These are phyloP conservation scores for Rhinichthys klamathensis DNA, from an alignment of 2,113 vertebrate genomes.

Conservation along the genomic window DNA sequence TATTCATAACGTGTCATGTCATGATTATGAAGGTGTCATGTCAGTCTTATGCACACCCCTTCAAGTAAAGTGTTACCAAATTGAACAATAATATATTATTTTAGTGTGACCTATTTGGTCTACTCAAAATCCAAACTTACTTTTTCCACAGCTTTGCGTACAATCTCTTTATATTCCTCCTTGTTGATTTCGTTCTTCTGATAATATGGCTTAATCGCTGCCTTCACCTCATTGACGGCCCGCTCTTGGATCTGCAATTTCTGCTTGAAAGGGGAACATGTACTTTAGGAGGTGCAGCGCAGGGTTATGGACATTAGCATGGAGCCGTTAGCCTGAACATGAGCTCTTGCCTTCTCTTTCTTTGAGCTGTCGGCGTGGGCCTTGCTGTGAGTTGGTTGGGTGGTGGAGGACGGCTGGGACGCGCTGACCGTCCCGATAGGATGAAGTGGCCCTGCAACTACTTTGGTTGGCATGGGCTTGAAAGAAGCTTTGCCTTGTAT, in stretches of 20 bases:
- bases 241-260: conserved; percentile 94
- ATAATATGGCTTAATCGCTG: conserved; percentile 95
- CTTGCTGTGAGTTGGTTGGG: conserved; percentile 79
- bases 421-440: conserved; percentile 75
- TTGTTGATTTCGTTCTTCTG: conserved; percentile 98
- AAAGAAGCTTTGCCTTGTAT: conserved; percentile 77
- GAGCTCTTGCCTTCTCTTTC: conserved; percentile 89
- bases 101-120: no score
- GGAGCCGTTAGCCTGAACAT: no score
- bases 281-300: neutral
- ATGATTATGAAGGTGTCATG: no score
- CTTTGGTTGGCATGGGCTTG: conserved; percentile 80
- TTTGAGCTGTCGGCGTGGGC: conserved; percentile 93
- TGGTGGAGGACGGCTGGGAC: conserved; percentile 80
- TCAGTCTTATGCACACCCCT: no score
- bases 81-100: no score
- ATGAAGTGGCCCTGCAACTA: conserved; percentile 64
- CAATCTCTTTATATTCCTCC: conserved; percentile 98
- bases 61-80: no score
- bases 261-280: conserved; percentile 64
- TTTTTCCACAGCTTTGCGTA: conserved; percentile 97
- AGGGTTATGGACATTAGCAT: neutral
- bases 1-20: no score
- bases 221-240: conserved; percentile 94
- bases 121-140: conserved; percentile 68